Evolutionary conservation across 2,888 invertebrate species (phyloP).

Genomic region (Electrophaes corylata): DNA sequence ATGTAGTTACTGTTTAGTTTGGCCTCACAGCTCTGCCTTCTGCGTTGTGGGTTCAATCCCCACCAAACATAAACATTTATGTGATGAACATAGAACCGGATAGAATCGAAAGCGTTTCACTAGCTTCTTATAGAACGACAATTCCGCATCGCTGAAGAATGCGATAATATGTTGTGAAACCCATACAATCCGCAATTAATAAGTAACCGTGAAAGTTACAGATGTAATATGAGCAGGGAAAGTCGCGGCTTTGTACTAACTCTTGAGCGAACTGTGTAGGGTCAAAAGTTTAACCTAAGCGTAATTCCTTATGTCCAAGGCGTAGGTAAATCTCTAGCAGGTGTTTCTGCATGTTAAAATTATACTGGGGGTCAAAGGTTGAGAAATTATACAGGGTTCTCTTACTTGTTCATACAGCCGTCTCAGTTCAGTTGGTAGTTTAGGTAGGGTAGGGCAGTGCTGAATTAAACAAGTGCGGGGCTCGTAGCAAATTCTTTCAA

Average conservation of each 20-base stretch:
- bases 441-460: no score
- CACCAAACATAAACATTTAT: no score
- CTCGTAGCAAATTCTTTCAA: no score
- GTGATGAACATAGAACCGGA: no score
- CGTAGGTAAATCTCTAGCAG: slow-evolving; percentile 18
- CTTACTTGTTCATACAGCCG: no score
- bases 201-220: slow-evolving; percentile 33
- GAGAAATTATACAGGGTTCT: slow-evolving; percentile 6
- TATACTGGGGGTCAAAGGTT: slow-evolving; percentile 8
- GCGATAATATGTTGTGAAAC: neutral
- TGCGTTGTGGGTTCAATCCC: no score
- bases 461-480: no score
- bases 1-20: no score
- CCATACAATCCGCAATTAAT: slow-evolving; percentile 14
- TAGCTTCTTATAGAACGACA: no score
- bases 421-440: no score
- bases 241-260: slow-evolving; percentile 26
- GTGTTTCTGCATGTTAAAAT: slow-evolving; percentile 10
- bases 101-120: no score
- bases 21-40: no score
- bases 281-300: slow-evolving; percentile 31
- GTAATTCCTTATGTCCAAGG: slow-evolving; percentile 21
- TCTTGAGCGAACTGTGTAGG: slow-evolving; percentile 20
- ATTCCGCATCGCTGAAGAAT: neutral
- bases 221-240: slow-evolving; percentile 34